phyloP scores from a whole-genome alignment of 2,113 vertebrate species.

The Cettia cetti region DNA sequence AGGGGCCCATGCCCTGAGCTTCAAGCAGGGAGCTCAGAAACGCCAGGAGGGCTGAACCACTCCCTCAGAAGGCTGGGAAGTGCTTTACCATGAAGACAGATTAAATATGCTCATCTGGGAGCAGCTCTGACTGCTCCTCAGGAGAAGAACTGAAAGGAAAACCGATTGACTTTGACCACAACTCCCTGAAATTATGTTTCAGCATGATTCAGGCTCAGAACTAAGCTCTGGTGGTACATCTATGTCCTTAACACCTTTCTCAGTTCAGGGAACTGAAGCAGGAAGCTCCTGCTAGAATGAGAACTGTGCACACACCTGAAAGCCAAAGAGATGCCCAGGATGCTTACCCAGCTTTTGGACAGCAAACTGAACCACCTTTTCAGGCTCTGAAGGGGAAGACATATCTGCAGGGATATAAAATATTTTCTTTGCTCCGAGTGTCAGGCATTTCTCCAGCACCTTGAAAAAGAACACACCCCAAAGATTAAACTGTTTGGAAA shows the following conservation, averaged over 20 bases:
- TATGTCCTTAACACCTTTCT: neutral
- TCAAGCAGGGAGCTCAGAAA: neutral
- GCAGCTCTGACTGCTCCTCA: neutral
- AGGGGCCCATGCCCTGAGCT: neutral
- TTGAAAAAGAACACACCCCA: conserved; percentile 19
- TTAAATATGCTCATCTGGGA: neutral
- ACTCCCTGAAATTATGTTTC: neutral
- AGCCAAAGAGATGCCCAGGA: neutral
- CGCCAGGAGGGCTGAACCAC: neutral
- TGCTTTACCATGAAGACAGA: neutral
- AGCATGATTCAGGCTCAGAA: neutral
- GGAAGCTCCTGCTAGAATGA: neutral
- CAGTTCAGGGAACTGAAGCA: neutral
- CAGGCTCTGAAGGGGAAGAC: conserved; percentile 73
- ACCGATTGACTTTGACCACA: neutral
- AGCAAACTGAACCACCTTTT: conserved; percentile 78
- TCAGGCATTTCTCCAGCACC: conserved; percentile 82
- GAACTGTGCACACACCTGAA: neutral
- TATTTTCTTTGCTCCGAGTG: conserved; percentile 78
- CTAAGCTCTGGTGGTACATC: neutral
- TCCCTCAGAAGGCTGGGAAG: neutral
- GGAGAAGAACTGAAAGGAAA: neutral
- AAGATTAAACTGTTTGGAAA: neutral
- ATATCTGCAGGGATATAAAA: conserved; percentile 83
- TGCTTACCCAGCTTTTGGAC: conserved; percentile 78